Evolutionary conservation across 2,888 invertebrate species (phyloP), one percentile per base, ranked within the genome.

Genomic region (Malachius bipustulatus): DNA sequence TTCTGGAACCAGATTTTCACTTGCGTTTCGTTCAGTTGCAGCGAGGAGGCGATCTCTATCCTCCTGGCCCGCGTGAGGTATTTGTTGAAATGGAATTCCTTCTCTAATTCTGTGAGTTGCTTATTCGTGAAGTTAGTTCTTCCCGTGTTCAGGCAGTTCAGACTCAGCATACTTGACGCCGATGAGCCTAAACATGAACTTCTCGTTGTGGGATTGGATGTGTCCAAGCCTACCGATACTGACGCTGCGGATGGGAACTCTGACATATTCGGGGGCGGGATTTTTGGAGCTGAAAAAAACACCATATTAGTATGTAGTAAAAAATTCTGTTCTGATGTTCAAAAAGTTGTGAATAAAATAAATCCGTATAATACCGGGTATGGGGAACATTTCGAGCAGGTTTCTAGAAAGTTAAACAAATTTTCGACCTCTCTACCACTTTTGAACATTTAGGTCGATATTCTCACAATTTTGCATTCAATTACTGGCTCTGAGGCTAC

Each of bases 121-220:
- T 97, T 97, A 66, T 97, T 98, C 47, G 96, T 96, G 70, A 98
- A 98, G 68, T 98, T 98, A 26, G 98, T 98, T 35, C 98, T 73
- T 19, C 94, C 94, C 9, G 89, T 87, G 67, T 85, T 87, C 46
- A 71, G 55, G 41, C 66, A 66, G 43, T 64, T 68, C 30, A 66
- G 57, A 32, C 55, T 59, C 14, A 60, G 39, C 16, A 56, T 43
- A 37, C 48, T 56, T 38, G 64, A 63, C 46, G 69, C 64, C 11
- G 66, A 66, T 3, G 59, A 53, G 28, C 56, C 62, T 30, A 63
- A 46, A 47, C 62, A 64, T 12, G 60, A 56, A 52, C 48, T 61
- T 44, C 61, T 51, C 12, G 54, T 49, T 6, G 71, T 69, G 13
- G 70, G 67, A 36, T 68, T 70, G 45, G 64, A 68, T 34, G 67